These are phyloP conservation scores for Fringilla coelebs DNA, from an alignment of 2,797 vertebrate genomes.

Conservation along the genomic window DNA sequence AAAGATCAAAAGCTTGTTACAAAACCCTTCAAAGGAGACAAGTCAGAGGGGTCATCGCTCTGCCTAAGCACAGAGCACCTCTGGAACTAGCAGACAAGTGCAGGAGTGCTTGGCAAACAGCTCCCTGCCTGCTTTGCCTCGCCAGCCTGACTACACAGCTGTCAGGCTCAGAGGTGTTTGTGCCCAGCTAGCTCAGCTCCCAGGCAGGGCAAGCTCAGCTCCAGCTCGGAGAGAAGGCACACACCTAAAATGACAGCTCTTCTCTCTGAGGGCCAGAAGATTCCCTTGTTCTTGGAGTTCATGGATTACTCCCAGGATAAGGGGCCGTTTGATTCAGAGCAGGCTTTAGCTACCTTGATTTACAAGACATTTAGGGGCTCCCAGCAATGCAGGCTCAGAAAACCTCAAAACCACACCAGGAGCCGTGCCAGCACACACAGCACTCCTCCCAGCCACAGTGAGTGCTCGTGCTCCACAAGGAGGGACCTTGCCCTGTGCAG, in stretches of 20 bases:
- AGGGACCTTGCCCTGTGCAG: not conserved
- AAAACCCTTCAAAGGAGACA: not conserved
- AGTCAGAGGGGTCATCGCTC: not conserved
- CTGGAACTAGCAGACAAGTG: not conserved
- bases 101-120: not conserved
- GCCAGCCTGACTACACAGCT: not conserved
- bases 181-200: accelerated
- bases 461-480: not conserved
- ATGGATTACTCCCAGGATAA: not conserved
- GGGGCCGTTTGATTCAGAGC: not conserved
- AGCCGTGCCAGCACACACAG: not conserved
- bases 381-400: not conserved
- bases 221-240: not conserved
- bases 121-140: not conserved
- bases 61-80: not conserved
- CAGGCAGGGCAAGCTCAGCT: not conserved
- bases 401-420: not conserved
- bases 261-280: not conserved
- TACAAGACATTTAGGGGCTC: not conserved
- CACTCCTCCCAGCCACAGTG: not conserved
- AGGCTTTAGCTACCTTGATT: not conserved
- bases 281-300: not conserved
- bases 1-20: not conserved
- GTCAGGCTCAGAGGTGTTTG: not conserved
- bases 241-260: not conserved